Conservation (phyloP, 1,140 invertebrate genomes). For the Macrostomum lignano region DNA sequence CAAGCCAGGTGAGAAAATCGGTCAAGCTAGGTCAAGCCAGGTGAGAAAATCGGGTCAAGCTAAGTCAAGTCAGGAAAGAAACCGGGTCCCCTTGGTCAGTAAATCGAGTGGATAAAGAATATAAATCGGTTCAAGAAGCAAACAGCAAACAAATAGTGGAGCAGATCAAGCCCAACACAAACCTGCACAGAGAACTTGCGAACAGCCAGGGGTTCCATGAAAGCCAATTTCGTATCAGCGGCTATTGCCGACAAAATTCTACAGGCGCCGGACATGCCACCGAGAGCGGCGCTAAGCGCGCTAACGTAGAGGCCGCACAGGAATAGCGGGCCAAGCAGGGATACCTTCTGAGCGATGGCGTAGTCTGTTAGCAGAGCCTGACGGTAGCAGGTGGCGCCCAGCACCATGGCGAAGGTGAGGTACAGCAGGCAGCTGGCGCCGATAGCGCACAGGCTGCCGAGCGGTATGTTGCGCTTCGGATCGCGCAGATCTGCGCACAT, state of each 20-base stretch:
- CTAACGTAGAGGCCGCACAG: conserved; percentile 61
- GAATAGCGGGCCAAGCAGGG: conserved; percentile 35
- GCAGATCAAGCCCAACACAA: no score
- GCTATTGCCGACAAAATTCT: conserved; percentile 7
- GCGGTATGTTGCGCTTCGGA: conserved; percentile 64
- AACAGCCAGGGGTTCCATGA: no score
- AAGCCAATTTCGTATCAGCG: conserved; percentile 1
- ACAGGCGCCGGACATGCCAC: conserved; percentile 35
- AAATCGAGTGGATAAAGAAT: no score
- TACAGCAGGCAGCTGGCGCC: conserved; percentile 61
- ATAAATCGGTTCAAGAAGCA: no score
- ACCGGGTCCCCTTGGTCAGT: no score
- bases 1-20: no score
- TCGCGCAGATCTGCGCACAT: conserved; percentile 80
- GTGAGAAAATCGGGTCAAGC: no score
- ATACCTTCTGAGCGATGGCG: conserved; percentile 39
- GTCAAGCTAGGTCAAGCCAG: no score
- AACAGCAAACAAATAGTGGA: no score
- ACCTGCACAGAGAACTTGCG: no score
- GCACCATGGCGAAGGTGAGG: conserved; percentile 52
- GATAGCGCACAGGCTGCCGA: conserved; percentile 64
- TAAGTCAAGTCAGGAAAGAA: no score
- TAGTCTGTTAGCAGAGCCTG: conserved; percentile 44
- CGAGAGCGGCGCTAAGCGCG: conserved; percentile 59
- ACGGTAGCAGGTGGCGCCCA: conserved; percentile 56